Evolutionary conservation across 2,113 vertebrate genomes (phyloP), one percentile per base, ranked within the genome.

Genomic region (Paramormyrops kingsleyae): DNA sequence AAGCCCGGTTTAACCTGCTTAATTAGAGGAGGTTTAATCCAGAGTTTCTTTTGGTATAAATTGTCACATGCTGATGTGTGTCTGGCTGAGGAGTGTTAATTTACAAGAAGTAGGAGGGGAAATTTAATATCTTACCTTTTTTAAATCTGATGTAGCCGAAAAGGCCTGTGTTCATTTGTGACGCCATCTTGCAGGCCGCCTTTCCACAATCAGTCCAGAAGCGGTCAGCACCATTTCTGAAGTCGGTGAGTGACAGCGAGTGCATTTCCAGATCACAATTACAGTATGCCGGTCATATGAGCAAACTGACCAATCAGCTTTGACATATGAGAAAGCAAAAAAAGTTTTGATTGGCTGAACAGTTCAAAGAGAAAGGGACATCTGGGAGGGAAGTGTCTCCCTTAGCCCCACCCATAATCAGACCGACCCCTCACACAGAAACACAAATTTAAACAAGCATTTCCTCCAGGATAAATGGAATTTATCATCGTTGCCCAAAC

Each of bases 191-290:
- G n/a, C 92, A 96, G 96, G 94, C 87, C 74, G 91, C 89, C 89
- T 93, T 1, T 42, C 91, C 74, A 87, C 89, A 47, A 87, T 62
- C 91, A 89, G n/a, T 80, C 91, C 87, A 84, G 24, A 87, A 6
- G 1, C 89, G 80, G 80, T 89, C 52, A 77, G 90, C 66, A 91
- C 90, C 90, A 89, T 90, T 92, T 74, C 56, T 53, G 13, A 90
- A 89, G 74, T 90, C 49, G 93, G 95, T 96, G 91, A 95, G 94
- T 92, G 24, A 27, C 19, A 80, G 91, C 17, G 86, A 8, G 59
- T 52, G 83, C 17, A 21, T n/a, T 44, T 39, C 62, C 62, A 70
- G 6, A 31, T 70, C 52, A 21, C 39, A n/a, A 39, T 21, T 89
- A 35, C 59, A 49, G 83, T 85, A 31, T 13, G n/a, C 4, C 13